phyloP scores from a whole-genome alignment of 2,888 invertebrate species.

The Drosophila emarginata region DNA sequence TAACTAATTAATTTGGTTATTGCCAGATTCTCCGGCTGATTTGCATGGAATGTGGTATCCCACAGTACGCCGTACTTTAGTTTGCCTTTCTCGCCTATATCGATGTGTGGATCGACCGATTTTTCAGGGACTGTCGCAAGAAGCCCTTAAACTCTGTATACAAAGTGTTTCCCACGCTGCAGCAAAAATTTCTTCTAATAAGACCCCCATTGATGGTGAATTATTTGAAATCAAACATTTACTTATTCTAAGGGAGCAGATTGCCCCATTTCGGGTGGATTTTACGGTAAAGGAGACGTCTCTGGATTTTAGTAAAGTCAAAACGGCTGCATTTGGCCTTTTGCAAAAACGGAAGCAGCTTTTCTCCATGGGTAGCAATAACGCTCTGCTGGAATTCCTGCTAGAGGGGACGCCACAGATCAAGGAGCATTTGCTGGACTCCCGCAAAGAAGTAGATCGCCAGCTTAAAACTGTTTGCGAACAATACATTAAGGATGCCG shows the following conservation, averaged over 20 bases:
- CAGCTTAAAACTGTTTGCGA: slow-evolving; percentile 96
- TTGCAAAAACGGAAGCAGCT: slow-evolving; percentile 91
- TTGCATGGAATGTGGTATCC: slow-evolving; percentile 99
- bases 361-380: slow-evolving; percentile 93
- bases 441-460: slow-evolving; percentile 97
- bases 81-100: slow-evolving; percentile 93
- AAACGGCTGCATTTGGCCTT: slow-evolving; percentile 90
- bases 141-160: slow-evolving; percentile 95
- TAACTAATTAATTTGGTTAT: neutral
- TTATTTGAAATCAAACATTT: slow-evolving; percentile 99
- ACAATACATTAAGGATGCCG: slow-evolving; percentile 91
- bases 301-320: slow-evolving; percentile 96
- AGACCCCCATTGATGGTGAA: slow-evolving; percentile 94
- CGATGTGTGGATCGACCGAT: slow-evolving; percentile 96
- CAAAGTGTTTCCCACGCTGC: slow-evolving; percentile 93
- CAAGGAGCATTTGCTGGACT: slow-evolving; percentile 95
- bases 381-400: slow-evolving; percentile 95
- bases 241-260: slow-evolving; percentile 97
- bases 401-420: slow-evolving; percentile 97
- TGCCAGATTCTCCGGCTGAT: slow-evolving; percentile 92
- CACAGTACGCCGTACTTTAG: slow-evolving; percentile 95
- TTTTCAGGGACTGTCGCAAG: slow-evolving; percentile 98
- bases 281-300: slow-evolving; percentile 96
- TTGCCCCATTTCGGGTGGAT: slow-evolving; percentile 98
- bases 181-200: slow-evolving; percentile 89